Conservation (phyloP, 2,113 vertebrate species). For the Scytalopus superciliaris region DNA sequence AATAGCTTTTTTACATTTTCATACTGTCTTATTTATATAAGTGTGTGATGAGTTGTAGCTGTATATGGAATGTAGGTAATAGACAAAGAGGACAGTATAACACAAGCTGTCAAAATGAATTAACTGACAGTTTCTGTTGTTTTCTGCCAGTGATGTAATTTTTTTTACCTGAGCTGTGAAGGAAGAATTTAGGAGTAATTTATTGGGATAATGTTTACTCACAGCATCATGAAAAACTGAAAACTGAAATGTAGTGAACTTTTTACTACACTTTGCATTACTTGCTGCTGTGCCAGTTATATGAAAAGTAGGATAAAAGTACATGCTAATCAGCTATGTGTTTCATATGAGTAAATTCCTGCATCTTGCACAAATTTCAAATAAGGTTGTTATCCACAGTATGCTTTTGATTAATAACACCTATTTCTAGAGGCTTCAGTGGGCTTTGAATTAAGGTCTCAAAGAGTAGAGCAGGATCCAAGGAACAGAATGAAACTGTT, state of each 20-base stretch:
- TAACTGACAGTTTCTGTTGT: no score
- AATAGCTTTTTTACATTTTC: no score
- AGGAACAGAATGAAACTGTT: neutral
- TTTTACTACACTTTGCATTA: neutral
- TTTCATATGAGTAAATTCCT: constrained; percentile 22
- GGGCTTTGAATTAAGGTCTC: neutral
- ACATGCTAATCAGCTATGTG: neutral
- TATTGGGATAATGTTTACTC: neutral
- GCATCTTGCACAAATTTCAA: neutral
- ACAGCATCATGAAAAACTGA: neutral
- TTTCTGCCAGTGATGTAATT: neutral
- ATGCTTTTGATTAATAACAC: neutral
- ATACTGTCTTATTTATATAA: no score
- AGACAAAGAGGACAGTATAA: no score
- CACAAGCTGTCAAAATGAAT: no score
- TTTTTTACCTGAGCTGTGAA: neutral
- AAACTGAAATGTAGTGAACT: neutral
- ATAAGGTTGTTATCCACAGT: neutral
- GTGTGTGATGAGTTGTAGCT: no score
- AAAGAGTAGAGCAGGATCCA: neutral
- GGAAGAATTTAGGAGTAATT: constrained; percentile 3
- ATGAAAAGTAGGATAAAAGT: neutral
- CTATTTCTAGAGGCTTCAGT: neutral
- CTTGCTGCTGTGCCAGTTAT: neutral
- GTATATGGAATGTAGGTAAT: no score